Evolutionary conservation across 2,888 invertebrate genomes (phyloP).

Genomic region (Patella depressa): DNA sequence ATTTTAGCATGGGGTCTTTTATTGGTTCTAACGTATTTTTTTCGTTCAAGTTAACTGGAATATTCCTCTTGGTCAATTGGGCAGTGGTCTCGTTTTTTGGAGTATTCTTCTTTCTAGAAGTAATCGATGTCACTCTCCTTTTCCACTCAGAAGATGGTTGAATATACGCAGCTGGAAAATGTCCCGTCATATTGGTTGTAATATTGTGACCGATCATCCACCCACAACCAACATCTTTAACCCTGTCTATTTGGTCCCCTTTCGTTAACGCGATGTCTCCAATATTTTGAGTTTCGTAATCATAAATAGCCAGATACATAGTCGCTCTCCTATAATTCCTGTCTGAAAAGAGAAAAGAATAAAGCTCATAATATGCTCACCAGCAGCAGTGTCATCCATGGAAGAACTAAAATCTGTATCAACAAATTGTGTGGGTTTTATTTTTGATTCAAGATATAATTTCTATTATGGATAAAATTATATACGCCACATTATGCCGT

Average conservation of each 20-base stretch:
- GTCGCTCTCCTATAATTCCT: too few species aligned
- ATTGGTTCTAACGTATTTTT: background rate
- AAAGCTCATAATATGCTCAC: too few species aligned
- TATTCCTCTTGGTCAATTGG: background rate
- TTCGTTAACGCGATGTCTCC: conserved; percentile 8
- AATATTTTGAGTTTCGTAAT: conserved; percentile 4
- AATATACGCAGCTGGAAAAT: conserved; percentile 14
- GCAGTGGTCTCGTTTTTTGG: background rate
- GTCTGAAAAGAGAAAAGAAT: too few species aligned
- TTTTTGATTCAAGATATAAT: too few species aligned
- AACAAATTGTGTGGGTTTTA: too few species aligned
- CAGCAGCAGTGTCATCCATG: too few species aligned
- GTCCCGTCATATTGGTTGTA: conserved; percentile 13
- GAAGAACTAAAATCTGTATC: too few species aligned
- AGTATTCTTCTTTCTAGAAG: background rate
- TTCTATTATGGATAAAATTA: too few species aligned
- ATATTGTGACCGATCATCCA: conserved; percentile 19
- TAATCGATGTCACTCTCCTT: background rate
- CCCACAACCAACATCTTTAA: conserved; percentile 12
- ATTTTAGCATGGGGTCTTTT: background rate
- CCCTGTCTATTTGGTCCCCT: conserved; percentile 8
- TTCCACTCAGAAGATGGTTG: background rate
- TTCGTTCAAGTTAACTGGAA: background rate
- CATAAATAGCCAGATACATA: background rate
- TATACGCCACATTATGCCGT: too few species aligned